Evolutionary conservation across 92 coral and sea anemone species (phyloP).

Genomic region (Porites rus): DNA sequence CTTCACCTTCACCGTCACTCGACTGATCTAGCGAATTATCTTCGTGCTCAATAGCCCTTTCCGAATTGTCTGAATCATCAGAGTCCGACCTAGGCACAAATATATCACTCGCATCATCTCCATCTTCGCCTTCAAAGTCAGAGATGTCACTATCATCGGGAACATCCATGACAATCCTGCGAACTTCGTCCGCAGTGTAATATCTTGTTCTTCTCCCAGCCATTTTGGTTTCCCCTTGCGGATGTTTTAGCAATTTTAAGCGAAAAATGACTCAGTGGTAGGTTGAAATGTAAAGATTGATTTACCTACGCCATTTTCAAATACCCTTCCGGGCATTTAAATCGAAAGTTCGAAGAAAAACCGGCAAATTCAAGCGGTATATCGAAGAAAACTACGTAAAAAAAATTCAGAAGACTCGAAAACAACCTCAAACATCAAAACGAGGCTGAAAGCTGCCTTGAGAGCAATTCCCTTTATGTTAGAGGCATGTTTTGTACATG

Average conservation of each 20-base stretch:
- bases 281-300: too few species aligned
- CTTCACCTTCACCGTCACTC: constrained; percentile 6
- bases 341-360: too few species aligned
- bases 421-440: constrained; percentile 20
- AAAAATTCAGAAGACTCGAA: constrained; percentile 18
- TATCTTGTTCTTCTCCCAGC: constrained; percentile 27
- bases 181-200: constrained; percentile 37
- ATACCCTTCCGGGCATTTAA: constrained; percentile 15
- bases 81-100: too few species aligned
- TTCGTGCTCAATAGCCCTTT: not conserved
- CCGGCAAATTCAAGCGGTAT: not conserved
- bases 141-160: not conserved
- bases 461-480: too few species aligned
- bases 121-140: too few species aligned
- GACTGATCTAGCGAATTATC: not conserved
- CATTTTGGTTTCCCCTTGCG: constrained; percentile 27
- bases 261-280: too few species aligned
- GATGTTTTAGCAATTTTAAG: constrained; percentile 16
- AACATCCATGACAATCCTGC: not conserved
- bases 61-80: too few species aligned
- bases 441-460: too few species aligned
- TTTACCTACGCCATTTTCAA: constrained; percentile 25
- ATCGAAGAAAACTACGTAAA: constrained; percentile 28
- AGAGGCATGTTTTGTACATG: too few species aligned
- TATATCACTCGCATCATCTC: too few species aligned